phyloP scores from a whole-genome alignment of 2,797 vertebrate genomes.

The Enteromius fasciolatus region DNA sequence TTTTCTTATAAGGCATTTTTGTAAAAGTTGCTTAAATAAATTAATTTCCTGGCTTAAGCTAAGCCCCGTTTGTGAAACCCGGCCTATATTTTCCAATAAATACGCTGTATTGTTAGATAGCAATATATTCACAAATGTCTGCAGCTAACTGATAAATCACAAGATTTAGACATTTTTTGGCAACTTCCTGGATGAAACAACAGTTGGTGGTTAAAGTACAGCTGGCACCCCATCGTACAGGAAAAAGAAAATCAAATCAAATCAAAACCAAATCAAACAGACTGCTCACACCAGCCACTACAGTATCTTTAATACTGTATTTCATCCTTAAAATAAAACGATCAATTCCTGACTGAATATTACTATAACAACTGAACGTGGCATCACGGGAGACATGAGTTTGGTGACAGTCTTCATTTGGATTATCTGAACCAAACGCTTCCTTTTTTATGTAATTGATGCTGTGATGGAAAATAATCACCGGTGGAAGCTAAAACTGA shows the following conservation, averaged over 20 bases:
- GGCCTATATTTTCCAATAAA: not conserved
- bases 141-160: not conserved
- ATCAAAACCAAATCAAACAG: not conserved
- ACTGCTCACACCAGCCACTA: not conserved
- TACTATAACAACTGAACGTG: not conserved
- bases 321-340: not conserved
- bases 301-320: not conserved
- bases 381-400: not conserved
- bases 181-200: not conserved
- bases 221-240: not conserved
- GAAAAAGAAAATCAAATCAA: not conserved
- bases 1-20: too few species aligned
- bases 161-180: not conserved
- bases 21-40: too few species aligned
- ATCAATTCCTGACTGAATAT: not conserved
- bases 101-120: not conserved
- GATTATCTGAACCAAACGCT: not conserved
- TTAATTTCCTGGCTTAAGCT: too few species aligned
- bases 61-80: too few species aligned
- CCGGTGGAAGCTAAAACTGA: not conserved
- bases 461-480: not conserved
- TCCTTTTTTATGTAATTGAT: not conserved
- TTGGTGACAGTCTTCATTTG: not conserved
- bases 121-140: not conserved
- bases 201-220: constrained; percentile 17